Percentiles rank a stretch among this genome's conserved stretches.
These are phyloP conservation scores for Meloidogyne chitwoodi DNA, from an alignment of 1,140 invertebrate genomes.

Conservation along the genomic window DNA sequence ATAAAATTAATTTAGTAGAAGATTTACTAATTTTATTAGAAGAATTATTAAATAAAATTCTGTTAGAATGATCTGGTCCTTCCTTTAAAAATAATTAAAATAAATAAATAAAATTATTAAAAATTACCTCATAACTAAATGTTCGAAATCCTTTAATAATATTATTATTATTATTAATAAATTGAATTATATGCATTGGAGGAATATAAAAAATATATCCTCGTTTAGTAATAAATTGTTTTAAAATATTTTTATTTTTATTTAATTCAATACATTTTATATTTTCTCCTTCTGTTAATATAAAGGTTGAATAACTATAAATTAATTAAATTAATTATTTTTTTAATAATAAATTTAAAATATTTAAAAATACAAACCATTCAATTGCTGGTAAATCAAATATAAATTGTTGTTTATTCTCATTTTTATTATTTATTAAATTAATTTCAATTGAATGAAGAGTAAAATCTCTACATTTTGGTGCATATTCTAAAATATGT, in stretches of 20 bases:
- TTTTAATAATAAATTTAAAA: constrained; percentile 10
- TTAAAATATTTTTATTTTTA: constrained; percentile 4
- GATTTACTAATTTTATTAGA: too few relatives aligned
- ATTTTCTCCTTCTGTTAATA: constrained; percentile 12
- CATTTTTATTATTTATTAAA: constrained; percentile 7
- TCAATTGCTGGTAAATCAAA: constrained; percentile 10
- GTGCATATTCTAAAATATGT: constrained; percentile 49
- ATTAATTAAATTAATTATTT: too few relatives aligned
- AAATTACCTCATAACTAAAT: constrained; percentile 28
- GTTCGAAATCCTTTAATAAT: constrained; percentile 20
- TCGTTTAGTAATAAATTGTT: constrained; percentile 12
- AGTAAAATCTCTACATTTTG: constrained; percentile 55
- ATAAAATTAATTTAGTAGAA: neutral
- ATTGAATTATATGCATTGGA: neutral
- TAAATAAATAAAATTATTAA: neutral
- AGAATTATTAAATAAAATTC: neutral
- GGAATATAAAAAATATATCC: constrained; percentile 25
- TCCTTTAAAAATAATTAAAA: neutral
- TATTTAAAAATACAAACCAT: neutral
- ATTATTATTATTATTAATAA: constrained; percentile 10
- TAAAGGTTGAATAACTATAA: constrained; percentile 16
- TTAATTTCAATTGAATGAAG: constrained; percentile 49
- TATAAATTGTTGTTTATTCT: constrained; percentile 9
- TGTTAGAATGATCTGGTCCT: constrained; percentile 18
- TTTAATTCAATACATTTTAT: constrained; percentile 12